Percentiles rank a stretch among this genome's conserved stretches.
phyloP scores from a whole-genome alignment of 2,113 vertebrate genomes.

The Xiphophorus hellerii region DNA sequence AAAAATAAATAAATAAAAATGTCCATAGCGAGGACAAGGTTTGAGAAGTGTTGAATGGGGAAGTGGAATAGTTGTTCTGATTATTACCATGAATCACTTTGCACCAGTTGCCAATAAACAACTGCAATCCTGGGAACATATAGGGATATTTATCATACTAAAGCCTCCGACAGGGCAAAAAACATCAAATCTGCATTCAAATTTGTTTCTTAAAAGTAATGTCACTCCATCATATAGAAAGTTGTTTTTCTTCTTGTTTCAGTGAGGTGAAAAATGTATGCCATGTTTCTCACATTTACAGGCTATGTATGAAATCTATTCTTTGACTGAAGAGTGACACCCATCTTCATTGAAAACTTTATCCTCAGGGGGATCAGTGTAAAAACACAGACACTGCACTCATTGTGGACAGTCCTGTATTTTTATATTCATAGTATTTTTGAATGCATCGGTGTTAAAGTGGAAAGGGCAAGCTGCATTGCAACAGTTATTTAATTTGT shows the following conservation, averaged over 20 bases:
- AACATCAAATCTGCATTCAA: conserved; percentile 73
- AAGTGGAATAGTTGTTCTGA: conserved; percentile 34
- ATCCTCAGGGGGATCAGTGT: background rate
- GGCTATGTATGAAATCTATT: conserved; percentile 54
- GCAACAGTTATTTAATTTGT: background rate
- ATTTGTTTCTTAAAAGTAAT: conserved; percentile 77
- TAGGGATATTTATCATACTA: conserved; percentile 64
- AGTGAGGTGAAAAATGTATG: conserved; percentile 50
- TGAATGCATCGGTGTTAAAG: background rate
- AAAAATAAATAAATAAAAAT: conserved; percentile 4
- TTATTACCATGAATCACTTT: conserved; percentile 70
- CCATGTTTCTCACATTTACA: conserved; percentile 61
- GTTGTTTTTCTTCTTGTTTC: conserved; percentile 48
- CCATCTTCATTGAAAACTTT: conserved; percentile 43
- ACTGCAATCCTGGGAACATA: conserved; percentile 70
- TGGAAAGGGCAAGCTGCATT: background rate
- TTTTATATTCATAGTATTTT: background rate
- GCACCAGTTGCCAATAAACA: conserved; percentile 72
- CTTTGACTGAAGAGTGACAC: conserved; percentile 45
- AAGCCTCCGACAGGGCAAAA: conserved; percentile 68
- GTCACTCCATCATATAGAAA: conserved; percentile 66
- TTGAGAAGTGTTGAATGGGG: conserved; percentile 43
- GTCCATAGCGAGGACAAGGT: conserved; percentile 20
- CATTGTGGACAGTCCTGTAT: background rate
- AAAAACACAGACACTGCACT: too few species aligned